phyloP scores from a whole-genome alignment of 1,140 invertebrate species.

The Chionoecetes opilio region DNA sequence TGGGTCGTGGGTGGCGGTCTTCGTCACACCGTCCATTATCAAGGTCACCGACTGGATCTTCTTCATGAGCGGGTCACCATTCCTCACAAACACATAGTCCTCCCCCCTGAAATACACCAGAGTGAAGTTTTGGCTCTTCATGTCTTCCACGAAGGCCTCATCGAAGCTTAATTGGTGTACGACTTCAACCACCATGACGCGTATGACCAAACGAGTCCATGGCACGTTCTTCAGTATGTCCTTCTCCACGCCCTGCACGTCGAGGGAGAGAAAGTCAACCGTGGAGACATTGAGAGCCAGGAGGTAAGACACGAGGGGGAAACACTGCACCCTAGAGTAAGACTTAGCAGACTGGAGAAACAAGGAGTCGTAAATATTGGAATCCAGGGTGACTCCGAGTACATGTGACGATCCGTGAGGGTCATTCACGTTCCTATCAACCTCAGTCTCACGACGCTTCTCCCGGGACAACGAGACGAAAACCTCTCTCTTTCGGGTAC shows the following conservation, averaged over 20 bases:
- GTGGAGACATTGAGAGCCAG: conserved; percentile 89
- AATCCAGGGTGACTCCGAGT: background rate
- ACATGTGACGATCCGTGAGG: conserved; percentile 24
- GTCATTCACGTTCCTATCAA: background rate
- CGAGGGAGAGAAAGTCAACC: conserved; percentile 83
- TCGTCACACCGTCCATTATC: background rate
- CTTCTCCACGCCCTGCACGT: conserved; percentile 86
- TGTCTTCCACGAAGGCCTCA: conserved; percentile 42
- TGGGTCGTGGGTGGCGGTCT: no score
- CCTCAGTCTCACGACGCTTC: background rate
- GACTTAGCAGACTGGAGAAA: background rate
- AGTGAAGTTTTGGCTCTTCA: background rate
- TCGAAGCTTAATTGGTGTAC: background rate
- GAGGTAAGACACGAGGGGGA: conserved; percentile 91
- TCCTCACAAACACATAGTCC: conserved; percentile 50
- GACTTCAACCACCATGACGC: conserved; percentile 70
- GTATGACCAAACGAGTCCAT: conserved; percentile 63
- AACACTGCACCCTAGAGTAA: conserved; percentile 89
- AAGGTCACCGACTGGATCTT: background rate
- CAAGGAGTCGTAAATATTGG: background rate
- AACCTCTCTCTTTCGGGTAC: conserved; percentile 44
- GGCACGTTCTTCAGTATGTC: conserved; percentile 76
- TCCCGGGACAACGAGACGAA: background rate
- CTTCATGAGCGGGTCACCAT: background rate
- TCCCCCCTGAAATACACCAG: conserved; percentile 36